Percentiles rank a stretch among this genome's conserved stretches.
These are phyloP conservation scores for Anoplopoma fimbria DNA, from an alignment of 2,113 vertebrate genomes.

Conservation along the genomic window DNA sequence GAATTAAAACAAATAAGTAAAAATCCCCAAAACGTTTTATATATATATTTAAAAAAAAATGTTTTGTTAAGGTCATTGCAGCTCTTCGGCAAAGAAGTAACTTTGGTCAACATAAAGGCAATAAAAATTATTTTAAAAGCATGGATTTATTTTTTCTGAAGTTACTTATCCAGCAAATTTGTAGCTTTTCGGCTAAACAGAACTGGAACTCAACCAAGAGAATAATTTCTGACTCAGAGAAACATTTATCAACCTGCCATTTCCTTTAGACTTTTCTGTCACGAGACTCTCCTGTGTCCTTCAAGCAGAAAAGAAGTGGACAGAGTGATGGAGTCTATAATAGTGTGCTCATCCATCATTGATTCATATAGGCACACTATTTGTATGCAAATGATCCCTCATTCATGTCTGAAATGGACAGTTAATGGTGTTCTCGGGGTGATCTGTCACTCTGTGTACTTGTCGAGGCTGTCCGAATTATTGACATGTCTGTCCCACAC, in stretches of 20 bases:
- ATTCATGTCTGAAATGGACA: conserved; percentile 18
- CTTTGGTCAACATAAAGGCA: too few relatives aligned
- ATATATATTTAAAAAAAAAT: too few relatives aligned
- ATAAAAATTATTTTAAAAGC: too few relatives aligned
- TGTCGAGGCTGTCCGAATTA: conserved; percentile 15
- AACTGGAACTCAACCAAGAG: background rate
- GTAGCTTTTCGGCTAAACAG: background rate
- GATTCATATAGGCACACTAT: conserved; percentile 37
- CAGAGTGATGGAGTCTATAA: conserved; percentile 22
- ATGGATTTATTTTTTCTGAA: too few relatives aligned
- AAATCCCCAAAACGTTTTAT: too few relatives aligned
- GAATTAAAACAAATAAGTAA: background rate
- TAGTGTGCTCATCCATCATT: conserved; percentile 42
- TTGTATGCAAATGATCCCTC: conserved; percentile 52
- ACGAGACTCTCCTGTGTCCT: background rate
- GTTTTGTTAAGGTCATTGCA: too few relatives aligned
- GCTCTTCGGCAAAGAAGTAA: background rate
- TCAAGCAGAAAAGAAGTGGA: conserved; percentile 13
- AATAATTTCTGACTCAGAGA: background rate
- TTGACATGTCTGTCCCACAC: background rate
- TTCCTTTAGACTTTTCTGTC: background rate
- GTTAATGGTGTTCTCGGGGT: conserved; percentile 34
- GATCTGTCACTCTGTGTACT: conserved; percentile 31
- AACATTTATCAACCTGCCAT: conserved; percentile 1
- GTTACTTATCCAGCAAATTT: too few relatives aligned